phyloP scores from a whole-genome alignment of 2,113 vertebrate genomes.

The Ursus arctos region DNA sequence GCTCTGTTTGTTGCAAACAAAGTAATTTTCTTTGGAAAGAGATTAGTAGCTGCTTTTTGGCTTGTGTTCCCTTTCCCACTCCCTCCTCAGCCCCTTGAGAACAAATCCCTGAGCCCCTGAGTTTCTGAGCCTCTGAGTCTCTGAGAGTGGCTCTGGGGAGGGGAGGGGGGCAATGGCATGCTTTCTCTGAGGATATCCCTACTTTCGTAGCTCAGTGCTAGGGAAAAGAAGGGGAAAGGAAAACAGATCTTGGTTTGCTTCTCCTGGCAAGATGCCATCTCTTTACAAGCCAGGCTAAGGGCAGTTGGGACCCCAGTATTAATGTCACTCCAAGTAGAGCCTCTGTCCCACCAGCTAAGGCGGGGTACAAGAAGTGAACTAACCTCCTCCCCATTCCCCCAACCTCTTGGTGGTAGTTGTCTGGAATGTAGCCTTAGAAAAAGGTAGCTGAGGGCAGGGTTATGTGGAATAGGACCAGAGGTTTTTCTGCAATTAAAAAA shows the following conservation, averaged over 20 bases:
- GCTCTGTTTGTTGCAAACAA: not conserved
- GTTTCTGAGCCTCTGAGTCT: not conserved
- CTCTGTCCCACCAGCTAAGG: not conserved
- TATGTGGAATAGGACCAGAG: not conserved
- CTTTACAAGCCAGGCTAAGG: not conserved
- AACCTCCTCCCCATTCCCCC: too few species aligned
- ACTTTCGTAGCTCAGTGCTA: not conserved
- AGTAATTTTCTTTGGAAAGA: not conserved
- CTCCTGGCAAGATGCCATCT: not conserved
- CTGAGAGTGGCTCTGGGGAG: not conserved
- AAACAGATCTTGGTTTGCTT: not conserved
- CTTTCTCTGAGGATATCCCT: not conserved
- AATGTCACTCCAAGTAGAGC: not conserved
- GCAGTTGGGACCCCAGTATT: not conserved
- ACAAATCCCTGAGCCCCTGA: not conserved
- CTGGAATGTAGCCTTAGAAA: not conserved
- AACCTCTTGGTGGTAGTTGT: not conserved
- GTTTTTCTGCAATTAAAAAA: slow-evolving; percentile 25
- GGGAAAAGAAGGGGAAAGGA: not conserved
- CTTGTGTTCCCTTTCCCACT: not conserved
- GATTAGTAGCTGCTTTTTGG: not conserved
- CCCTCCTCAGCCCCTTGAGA: not conserved
- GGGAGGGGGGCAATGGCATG: not conserved
- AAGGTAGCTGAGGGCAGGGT: not conserved
- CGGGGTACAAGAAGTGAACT: not conserved